phyloP scores from a whole-genome alignment of 2,797 vertebrate genomes.

The Rhinophrynus dorsalis region DNA sequence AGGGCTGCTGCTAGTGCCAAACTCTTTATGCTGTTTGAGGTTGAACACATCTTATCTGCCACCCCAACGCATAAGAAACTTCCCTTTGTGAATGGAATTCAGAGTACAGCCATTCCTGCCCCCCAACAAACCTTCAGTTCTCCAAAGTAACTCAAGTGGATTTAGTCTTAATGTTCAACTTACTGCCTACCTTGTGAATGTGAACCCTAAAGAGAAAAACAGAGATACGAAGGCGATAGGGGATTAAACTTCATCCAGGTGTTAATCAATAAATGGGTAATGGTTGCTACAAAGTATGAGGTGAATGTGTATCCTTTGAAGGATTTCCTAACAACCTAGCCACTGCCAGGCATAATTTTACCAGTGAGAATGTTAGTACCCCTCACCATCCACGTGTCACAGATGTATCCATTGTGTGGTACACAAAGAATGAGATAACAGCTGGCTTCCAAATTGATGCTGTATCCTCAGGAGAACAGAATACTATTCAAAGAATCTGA shows the following conservation, averaged over 20 bases:
- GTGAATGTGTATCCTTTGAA: conserved; percentile 89
- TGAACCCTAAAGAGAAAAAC: conserved; percentile 84
- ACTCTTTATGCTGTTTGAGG: no score
- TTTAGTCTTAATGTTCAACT: conserved; percentile 77
- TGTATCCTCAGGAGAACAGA: conserved; percentile 69
- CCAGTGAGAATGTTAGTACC: conserved; percentile 88
- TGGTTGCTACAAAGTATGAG: conserved; percentile 93
- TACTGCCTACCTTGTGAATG: conserved; percentile 84
- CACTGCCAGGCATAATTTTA: conserved; percentile 84
- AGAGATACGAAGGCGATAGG: conserved; percentile 82
- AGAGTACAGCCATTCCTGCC: conserved; percentile 88
- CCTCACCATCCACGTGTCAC: conserved; percentile 89
- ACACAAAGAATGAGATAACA: conserved; percentile 87
- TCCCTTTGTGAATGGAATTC: conserved; percentile 86
- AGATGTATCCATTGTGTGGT: conserved; percentile 89
- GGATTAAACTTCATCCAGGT: conserved; percentile 87
- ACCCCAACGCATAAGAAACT: no score
- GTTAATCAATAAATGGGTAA: conserved; percentile 76
- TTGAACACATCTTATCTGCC: no score
- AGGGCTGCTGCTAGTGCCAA: no score
- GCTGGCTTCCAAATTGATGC: conserved; percentile 91
- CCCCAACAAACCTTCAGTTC: conserved; percentile 81
- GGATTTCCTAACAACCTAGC: conserved; percentile 86
- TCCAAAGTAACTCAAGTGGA: conserved; percentile 78
- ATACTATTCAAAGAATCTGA: conserved; percentile 79